Percentiles rank a stretch among this genome's conserved stretches.
Conservation (phyloP, 2,113 vertebrate species). For the Columba livia region DNA sequence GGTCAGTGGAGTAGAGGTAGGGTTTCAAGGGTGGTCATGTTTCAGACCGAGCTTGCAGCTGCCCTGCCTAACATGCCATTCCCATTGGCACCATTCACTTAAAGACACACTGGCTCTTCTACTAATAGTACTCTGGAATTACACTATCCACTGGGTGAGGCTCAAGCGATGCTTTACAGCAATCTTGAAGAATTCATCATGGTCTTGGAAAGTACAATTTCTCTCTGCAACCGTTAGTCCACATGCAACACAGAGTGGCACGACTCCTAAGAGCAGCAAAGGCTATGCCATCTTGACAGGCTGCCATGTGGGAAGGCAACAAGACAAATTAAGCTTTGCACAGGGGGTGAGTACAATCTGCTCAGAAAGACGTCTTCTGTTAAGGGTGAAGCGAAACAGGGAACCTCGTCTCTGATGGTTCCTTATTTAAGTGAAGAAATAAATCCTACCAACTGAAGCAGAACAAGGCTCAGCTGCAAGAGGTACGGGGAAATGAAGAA, state of each 20-base stretch:
- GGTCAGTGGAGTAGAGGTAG: conserved; percentile 55
- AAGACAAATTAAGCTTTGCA: not conserved
- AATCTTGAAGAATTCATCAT: not conserved
- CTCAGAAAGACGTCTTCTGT: not conserved
- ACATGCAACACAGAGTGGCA: accelerated
- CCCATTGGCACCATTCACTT: conserved; percentile 40
- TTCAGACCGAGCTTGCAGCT: conserved; percentile 73
- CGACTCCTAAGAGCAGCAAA: not conserved
- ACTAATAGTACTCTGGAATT: not conserved
- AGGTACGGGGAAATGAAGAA: not conserved
- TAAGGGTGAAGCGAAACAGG: not conserved
- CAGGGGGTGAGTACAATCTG: accelerated
- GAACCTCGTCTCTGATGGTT: not conserved
- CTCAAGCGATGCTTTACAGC: not conserved
- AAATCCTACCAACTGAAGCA: not conserved
- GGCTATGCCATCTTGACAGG: not conserved
- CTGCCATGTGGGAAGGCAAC: not conserved
- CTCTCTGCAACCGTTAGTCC: not conserved
- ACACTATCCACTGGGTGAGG: not conserved
- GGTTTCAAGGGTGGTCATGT: conserved; percentile 75
- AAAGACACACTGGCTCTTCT: conserved; percentile 42
- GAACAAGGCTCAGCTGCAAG: not conserved
- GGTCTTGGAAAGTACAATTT: not conserved
- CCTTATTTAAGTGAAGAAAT: not conserved
- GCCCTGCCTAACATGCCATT: conserved; percentile 52